Percentiles rank a stretch among this genome's conserved stretches.
These are phyloP conservation scores for Brachyopa scutellaris DNA, from an alignment of 2,888 invertebrate genomes.

Conservation along the genomic window DNA sequence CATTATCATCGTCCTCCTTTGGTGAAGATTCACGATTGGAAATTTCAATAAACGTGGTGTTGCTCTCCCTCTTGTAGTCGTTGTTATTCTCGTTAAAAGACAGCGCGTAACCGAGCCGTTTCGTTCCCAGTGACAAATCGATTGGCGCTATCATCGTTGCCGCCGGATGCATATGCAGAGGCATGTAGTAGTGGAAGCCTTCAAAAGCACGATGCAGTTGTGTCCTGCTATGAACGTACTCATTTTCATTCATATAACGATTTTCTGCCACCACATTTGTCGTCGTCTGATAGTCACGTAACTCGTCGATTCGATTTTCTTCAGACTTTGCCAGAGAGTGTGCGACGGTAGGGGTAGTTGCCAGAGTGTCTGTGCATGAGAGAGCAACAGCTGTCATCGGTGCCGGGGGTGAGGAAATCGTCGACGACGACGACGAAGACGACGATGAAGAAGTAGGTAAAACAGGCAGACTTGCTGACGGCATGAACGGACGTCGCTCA, in stretches of 20 bases:
- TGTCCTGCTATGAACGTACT: constrained; percentile 67
- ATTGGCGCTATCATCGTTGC: constrained; percentile 76
- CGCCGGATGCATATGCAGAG: constrained; percentile 65
- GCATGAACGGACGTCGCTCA: constrained; percentile 74
- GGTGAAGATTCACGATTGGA: constrained; percentile 45
- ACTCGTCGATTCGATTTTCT: constrained; percentile 74
- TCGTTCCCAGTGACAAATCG: constrained; percentile 79
- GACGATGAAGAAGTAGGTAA: constrained; percentile 73
- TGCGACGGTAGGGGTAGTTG: constrained; percentile 57
- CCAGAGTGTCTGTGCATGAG: constrained; percentile 69
- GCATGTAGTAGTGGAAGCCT: constrained; percentile 65
- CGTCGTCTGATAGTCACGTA: constrained; percentile 74
- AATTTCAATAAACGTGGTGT: constrained; percentile 19
- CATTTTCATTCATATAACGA: constrained; percentile 74
- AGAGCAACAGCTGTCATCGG: constrained; percentile 70
- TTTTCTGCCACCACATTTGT: constrained; percentile 65
- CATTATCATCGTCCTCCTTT: constrained; percentile 55
- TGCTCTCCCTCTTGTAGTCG: constrained; percentile 18
- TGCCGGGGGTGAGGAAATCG: constrained; percentile 67
- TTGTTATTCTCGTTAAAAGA: constrained; percentile 40
- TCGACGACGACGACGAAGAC: constrained; percentile 59
- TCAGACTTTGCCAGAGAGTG: constrained; percentile 54
- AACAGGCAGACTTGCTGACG: constrained; percentile 77
- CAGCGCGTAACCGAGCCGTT: constrained; percentile 59
- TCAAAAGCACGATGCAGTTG: constrained; percentile 70